These are phyloP conservation scores for Chalcis sispes DNA, from an alignment of 2,888 invertebrate species.

Conservation along the genomic window DNA sequence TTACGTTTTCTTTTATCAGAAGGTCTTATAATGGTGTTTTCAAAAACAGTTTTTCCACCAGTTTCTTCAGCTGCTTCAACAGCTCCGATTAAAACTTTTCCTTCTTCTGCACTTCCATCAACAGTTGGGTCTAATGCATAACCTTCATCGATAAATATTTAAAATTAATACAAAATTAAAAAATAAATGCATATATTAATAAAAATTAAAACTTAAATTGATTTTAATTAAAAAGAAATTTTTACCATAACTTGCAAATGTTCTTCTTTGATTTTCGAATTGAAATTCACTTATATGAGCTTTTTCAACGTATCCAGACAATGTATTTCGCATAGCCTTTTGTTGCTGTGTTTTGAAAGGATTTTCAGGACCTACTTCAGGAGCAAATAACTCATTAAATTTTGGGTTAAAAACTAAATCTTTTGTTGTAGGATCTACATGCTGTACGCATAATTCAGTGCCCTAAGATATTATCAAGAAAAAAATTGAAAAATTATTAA, in stretches of 20 bases:
- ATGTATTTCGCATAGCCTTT: constrained; percentile 90
- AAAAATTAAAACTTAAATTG: neutral
- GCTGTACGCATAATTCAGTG: constrained; percentile 82
- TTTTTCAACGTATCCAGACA: constrained; percentile 95
- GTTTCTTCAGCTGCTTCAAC: constrained; percentile 84
- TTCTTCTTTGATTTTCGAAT: constrained; percentile 96
- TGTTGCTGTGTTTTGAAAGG: constrained; percentile 95
- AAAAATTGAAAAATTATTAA: neutral
- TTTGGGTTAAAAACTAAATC: constrained; percentile 94
- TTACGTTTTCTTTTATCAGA: constrained; percentile 89
- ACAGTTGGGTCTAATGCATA: constrained; percentile 97
- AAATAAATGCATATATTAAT: constrained; percentile 28
- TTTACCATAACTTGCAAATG: constrained; percentile 92
- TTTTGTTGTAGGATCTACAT: constrained; percentile 87
- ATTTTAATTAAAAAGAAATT: constrained; percentile 8
- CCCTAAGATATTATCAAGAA: constrained; percentile 77
- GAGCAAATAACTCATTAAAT: constrained; percentile 95
- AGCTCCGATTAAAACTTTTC: constrained; percentile 79
- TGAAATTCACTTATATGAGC: constrained; percentile 98
- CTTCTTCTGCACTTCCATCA: constrained; percentile 78
- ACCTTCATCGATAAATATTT: constrained; percentile 74
- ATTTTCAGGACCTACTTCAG: constrained; percentile 93
- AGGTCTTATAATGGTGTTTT: constrained; percentile 84
- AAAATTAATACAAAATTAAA: constrained; percentile 32
- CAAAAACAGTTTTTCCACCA: constrained; percentile 93